Conservation (phyloP, 30 jellyfish, hydroid and myxozoan species). For the Aurelia coerulea region DNA sequence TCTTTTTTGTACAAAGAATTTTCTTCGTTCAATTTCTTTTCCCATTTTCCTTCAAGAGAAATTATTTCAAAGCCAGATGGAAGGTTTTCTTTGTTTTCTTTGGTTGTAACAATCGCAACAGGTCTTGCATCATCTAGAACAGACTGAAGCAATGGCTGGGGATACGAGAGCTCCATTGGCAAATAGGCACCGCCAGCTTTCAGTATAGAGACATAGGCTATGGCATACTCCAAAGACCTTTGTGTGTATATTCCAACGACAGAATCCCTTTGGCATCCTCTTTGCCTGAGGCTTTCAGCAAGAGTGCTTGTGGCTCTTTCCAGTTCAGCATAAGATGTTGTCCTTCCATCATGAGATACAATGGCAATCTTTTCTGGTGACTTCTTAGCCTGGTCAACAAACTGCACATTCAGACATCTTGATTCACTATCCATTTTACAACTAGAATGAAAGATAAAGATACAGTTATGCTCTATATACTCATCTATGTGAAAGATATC, state of each 20-base stretch:
- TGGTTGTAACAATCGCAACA: slow-evolving; percentile 66
- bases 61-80: slow-evolving; percentile 34
- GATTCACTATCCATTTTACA: slow-evolving; percentile 31
- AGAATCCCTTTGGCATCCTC: slow-evolving; percentile 86
- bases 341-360: slow-evolving; percentile 62
- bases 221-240: slow-evolving; percentile 70
- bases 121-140: slow-evolving; percentile 88
- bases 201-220: slow-evolving; percentile 75
- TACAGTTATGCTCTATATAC: too few relatives aligned
- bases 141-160: slow-evolving; percentile 79
- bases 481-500: too few relatives aligned
- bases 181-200: slow-evolving; percentile 92
- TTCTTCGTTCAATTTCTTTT: slow-evolving; percentile 40
- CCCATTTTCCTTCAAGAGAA: slow-evolving; percentile 80
- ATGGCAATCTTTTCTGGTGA: slow-evolving; percentile 76
- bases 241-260: slow-evolving; percentile 88
- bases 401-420: slow-evolving; percentile 69
- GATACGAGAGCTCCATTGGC: slow-evolving; percentile 88
- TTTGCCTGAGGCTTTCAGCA: slow-evolving; percentile 54
- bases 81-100: slow-evolving; percentile 56
- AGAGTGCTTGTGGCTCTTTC: slow-evolving; percentile 57
- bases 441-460: too few relatives aligned
- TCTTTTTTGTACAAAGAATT: slow-evolving; percentile 10
- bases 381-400: slow-evolving; percentile 75
- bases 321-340: slow-evolving; percentile 57